Percentiles rank a stretch among this genome's conserved stretches.
Conservation (phyloP, 1,140 invertebrate genomes). For the Sminthurides bifidus region DNA sequence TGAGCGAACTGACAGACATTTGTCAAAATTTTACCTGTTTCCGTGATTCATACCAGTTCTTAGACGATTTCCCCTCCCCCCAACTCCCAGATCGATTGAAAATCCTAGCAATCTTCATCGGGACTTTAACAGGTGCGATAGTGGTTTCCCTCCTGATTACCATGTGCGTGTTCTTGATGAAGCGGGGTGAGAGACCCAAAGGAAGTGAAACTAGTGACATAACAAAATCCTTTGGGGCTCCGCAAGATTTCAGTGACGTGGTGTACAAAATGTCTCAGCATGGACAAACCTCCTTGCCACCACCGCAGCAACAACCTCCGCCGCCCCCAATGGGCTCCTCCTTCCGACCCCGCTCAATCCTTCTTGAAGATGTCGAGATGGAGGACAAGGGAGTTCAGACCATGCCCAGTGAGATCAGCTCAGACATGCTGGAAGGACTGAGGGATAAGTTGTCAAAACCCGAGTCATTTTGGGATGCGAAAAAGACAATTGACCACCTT, state of each 20-base stretch:
- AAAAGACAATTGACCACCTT: constrained; percentile 62
- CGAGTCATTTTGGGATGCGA: constrained; percentile 56
- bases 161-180: constrained; percentile 23
- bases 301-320: too few relatives aligned
- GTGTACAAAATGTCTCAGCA: constrained; percentile 9
- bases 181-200: constrained; percentile 7
- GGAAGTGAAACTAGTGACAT: background rate
- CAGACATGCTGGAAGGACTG: constrained; percentile 55
- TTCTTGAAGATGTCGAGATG: constrained; percentile 31
- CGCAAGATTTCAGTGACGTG: background rate
- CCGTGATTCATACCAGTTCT: background rate
- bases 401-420: constrained; percentile 57
- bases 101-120: constrained; percentile 27
- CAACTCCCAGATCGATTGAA: constrained; percentile 17
- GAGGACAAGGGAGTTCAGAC: constrained; percentile 59
- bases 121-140: constrained; percentile 21
- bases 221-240: background rate
- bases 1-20: constrained; percentile 5
- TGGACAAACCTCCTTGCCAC: too few relatives aligned
- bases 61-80: constrained; percentile 11
- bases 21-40: constrained; percentile 14
- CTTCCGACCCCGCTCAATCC: constrained; percentile 14
- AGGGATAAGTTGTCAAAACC: constrained; percentile 57
- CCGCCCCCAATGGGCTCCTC: background rate
- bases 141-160: constrained; percentile 19